These are phyloP conservation scores for Acrobasis repandana DNA, from an alignment of 2,888 invertebrate genomes.

Conservation along the genomic window DNA sequence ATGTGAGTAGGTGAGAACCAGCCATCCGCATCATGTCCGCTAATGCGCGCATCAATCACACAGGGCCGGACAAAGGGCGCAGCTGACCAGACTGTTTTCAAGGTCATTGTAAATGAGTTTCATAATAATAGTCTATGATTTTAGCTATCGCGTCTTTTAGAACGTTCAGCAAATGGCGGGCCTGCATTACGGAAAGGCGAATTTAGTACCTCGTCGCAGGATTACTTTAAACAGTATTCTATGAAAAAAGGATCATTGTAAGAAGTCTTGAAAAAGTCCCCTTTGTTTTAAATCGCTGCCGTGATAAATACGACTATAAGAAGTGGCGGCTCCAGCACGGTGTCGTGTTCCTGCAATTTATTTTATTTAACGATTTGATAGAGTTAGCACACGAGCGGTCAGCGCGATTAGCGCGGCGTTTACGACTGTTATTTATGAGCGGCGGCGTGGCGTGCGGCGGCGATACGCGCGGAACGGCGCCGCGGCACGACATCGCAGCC, in stretches of 20 bases:
- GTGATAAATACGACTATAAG: not conserved
- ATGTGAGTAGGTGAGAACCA: not conserved
- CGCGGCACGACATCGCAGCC: not conserved
- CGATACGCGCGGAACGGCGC: not conserved
- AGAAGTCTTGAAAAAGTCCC: no score
- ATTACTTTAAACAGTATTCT: no score
- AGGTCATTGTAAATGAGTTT: not conserved
- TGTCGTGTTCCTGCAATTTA: constrained; percentile 8
- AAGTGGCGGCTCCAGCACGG: not conserved
- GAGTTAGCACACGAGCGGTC: constrained; percentile 12
- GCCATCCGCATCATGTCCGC: not conserved
- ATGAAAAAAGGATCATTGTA: no score
- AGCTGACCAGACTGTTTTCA: not conserved
- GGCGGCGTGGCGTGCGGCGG: not conserved
- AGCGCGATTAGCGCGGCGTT: constrained; percentile 15
- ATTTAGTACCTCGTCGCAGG: no score
- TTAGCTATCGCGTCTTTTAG: no score
- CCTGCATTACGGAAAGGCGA: no score
- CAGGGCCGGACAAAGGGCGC: not conserved
- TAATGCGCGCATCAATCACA: constrained; percentile 10
- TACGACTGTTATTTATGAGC: constrained; percentile 16
- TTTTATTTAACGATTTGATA: constrained; percentile 15
- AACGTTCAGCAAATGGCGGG: no score
- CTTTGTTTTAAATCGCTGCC: not conserved
- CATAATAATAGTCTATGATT: no score